Evolutionary conservation across 2,113 vertebrate genomes (phyloP).

Genomic region (Macquaria ambigua): DNA sequence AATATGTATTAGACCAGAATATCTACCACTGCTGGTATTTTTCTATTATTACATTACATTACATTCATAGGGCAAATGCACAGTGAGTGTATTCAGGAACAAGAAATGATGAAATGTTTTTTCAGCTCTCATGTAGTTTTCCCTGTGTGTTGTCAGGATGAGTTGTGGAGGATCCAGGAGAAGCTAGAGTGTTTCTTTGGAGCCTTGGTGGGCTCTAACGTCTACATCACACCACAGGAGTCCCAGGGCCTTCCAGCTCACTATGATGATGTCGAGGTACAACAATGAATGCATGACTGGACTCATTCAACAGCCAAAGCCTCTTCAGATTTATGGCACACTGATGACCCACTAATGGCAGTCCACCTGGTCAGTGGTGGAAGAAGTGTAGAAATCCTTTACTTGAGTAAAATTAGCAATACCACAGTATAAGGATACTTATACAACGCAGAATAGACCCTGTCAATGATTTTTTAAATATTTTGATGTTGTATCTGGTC

Average conservation of each 20-base stretch:
- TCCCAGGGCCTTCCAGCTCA: slow-evolving; percentile 94
- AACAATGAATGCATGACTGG: neutral
- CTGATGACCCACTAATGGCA: no score
- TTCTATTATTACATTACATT: neutral
- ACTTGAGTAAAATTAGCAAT: no score
- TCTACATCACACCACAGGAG: slow-evolving; percentile 92
- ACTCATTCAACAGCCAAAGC: neutral
- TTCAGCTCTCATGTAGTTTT: neutral
- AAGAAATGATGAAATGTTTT: neutral
- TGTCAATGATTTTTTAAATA: no score
- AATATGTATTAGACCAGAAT: neutral
- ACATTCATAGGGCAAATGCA: neutral
- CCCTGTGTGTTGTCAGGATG: slow-evolving; percentile 84
- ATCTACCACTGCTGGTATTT: neutral
- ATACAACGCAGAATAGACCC: no score
- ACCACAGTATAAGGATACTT: no score
- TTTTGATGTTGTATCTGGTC: no score
- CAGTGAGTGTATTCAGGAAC: neutral
- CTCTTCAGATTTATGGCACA: neutral
- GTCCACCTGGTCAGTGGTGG: no score
- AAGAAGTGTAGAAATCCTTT: no score
- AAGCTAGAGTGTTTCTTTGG: slow-evolving; percentile 94
- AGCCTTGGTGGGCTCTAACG: slow-evolving; percentile 92
- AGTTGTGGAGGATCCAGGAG: slow-evolving; percentile 94
- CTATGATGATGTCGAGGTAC: slow-evolving; percentile 95